These are phyloP conservation scores for Archegozetes longisetosus DNA, from an alignment of 1,140 invertebrate species.

Conservation along the genomic window DNA sequence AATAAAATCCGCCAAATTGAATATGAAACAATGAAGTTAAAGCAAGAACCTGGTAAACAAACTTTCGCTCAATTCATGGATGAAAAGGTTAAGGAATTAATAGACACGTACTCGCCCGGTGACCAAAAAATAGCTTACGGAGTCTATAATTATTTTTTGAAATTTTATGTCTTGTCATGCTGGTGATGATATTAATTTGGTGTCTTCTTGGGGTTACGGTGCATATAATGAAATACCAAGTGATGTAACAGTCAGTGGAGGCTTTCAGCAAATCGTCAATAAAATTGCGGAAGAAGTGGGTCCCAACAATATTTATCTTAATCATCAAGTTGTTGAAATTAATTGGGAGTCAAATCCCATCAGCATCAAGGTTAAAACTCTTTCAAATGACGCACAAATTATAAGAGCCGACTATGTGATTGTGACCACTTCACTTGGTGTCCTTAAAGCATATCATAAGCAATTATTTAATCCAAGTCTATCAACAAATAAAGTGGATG, in stretches of 20 bases:
- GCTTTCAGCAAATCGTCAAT: not conserved
- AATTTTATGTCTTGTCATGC: not conserved
- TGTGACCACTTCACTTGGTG: slow-evolving; percentile 46
- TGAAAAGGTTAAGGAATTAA: not conserved
- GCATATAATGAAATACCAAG: not conserved
- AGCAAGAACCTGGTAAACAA: not conserved
- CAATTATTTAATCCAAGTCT: slow-evolving; percentile 40
- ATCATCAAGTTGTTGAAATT: slow-evolving; percentile 30
- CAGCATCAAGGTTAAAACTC: not conserved
- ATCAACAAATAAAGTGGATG: slow-evolving; percentile 29
- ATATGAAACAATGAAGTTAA: not conserved
- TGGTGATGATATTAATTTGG: not conserved
- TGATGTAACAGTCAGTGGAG: not conserved
- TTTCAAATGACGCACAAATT: not conserved
- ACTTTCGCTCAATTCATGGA: slow-evolving; percentile 1
- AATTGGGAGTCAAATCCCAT: not conserved
- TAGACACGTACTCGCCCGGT: not conserved
- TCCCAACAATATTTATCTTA: slow-evolving; percentile 30
- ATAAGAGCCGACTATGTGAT: slow-evolving; percentile 37
- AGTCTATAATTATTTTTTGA: not conserved
- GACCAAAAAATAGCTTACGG: not conserved
- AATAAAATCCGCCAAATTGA: slow-evolving; percentile 13
- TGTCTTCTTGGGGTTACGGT: not conserved
- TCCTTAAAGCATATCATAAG: slow-evolving; percentile 38
- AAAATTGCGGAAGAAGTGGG: not conserved